Conservation (phyloP, 2,888 invertebrate species). For the Sicus ferrugineus region DNA sequence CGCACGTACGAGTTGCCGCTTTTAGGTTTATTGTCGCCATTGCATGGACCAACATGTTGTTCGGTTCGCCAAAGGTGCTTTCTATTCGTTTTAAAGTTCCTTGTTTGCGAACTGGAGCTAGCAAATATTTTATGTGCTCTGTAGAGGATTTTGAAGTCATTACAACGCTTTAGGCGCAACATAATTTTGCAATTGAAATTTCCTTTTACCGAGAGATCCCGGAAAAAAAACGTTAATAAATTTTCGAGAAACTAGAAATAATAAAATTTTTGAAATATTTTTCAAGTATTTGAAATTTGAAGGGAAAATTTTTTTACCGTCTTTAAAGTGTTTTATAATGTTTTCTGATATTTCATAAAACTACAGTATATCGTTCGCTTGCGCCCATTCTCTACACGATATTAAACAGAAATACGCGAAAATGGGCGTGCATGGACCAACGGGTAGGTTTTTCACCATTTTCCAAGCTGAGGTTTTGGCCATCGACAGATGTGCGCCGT, state of each 20-base stretch:
- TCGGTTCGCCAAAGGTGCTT: neutral
- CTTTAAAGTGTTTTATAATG: too few relatives aligned
- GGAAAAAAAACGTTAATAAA: too few relatives aligned
- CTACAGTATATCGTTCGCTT: too few relatives aligned
- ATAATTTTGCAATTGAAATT: neutral
- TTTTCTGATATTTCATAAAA: too few relatives aligned
- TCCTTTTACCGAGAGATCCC: neutral
- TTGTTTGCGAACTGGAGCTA: neutral
- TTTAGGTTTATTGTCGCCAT: neutral
- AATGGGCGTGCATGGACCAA: too few relatives aligned
- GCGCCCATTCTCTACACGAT: too few relatives aligned
- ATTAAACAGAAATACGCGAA: too few relatives aligned
- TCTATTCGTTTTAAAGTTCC: neutral
- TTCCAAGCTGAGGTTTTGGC: too few relatives aligned
- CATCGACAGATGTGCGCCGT: too few relatives aligned
- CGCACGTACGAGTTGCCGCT: neutral
- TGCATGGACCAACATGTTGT: neutral
- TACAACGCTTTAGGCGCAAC: neutral
- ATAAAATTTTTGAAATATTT: neutral
- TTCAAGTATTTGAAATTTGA: neutral
- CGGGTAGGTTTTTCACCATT: too few relatives aligned
- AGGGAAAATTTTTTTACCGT: too few relatives aligned
- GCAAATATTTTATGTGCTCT: neutral
- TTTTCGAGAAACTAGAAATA: too few relatives aligned
- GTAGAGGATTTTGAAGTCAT: neutral